Evolutionary conservation across 2,797 vertebrate genomes (phyloP), one percentile per base, ranked within the genome.

Genomic region (Ispidina lecontei): DNA sequence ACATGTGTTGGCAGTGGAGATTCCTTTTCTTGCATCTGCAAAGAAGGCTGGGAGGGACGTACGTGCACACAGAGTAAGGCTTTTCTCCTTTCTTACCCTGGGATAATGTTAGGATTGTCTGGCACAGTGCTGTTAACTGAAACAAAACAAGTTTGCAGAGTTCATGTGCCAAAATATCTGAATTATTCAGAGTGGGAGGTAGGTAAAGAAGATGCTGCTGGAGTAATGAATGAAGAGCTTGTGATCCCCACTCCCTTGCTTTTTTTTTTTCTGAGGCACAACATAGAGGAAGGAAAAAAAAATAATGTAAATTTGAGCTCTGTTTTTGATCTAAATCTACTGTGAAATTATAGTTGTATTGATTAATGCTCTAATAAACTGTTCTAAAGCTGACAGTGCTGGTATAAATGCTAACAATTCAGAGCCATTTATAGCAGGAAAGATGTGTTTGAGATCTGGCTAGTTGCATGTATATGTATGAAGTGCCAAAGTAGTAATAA

Each of bases 11-110:
- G 98, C 89, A 98, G 97, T 3, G 98, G 98, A 7, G 98, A 98
- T 64, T 95, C 98, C 79, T 99, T 98, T 95, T 99, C 98, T n/a
- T 99, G 99, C 94, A 98, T 99, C 96, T 99, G 99, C 97, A 99
- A 98, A 44, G 99, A 99, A 6, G 99, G 99, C 84, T 99, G 99
- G 99, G 98, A 99, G 93, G 99, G 99, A 77, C 97, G 98, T 51
- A 98, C 98, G 64, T 99, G 99, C 94, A 98, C 98, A 1, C 98
- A 98, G 95, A 98, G 99, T 99, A 98, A 95, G 98, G 76, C 46
- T 76, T 47, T 65, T n/a, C 59, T 91, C 58, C 43, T 63, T 86
- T 71, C 44, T 65, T 75, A 68, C 70, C 39, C 67, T 88, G 89
- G 60, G 73, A 65, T 59, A 74, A 68, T 51, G 23, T 83, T 87